A percentile compares a stretch with the other conserved stretches of the same genome.
Conservation (phyloP, 2,888 invertebrate genomes). For the Chromoteleia sp. region DNA sequence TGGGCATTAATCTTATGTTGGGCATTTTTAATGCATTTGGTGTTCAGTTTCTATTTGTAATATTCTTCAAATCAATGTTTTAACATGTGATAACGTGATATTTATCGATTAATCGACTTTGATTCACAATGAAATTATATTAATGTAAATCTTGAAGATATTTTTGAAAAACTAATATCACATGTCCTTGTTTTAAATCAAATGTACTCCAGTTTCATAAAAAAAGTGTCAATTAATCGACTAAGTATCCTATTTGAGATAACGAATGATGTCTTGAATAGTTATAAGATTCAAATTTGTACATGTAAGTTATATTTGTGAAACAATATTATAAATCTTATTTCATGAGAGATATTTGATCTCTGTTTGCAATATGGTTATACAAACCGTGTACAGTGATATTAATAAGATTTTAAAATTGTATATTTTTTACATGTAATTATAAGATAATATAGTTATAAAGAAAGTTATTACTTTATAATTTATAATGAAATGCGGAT, state of each 20-base stretch:
- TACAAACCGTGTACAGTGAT: slow-evolving; percentile 53
- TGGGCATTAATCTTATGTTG: slow-evolving; percentile 26
- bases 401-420: slow-evolving; percentile 51
- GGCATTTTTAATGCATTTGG: slow-evolving; percentile 22
- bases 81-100: slow-evolving; percentile 40
- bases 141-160: background rate
- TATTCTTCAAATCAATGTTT: slow-evolving; percentile 12
- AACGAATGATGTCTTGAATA: slow-evolving; percentile 14
- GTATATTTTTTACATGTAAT: slow-evolving; percentile 64
- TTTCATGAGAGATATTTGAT: slow-evolving; percentile 30
- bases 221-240: slow-evolving; percentile 52
- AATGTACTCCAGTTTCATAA: slow-evolving; percentile 3
- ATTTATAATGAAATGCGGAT: slow-evolving; percentile 25
- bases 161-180: background rate
- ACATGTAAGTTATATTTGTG: slow-evolving; percentile 48
- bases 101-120: slow-evolving; percentile 45
- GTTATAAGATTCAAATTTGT: slow-evolving; percentile 33
- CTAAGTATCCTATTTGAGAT: slow-evolving; percentile 27
- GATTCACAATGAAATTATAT: background rate
- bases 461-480: slow-evolving; percentile 4
- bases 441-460: slow-evolving; percentile 36
- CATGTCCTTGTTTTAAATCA: background rate
- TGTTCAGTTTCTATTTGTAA: slow-evolving; percentile 4
- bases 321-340: slow-evolving; percentile 24
- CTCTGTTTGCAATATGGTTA: slow-evolving; percentile 42